These are phyloP conservation scores for Gnatocerus cornutus DNA, from an alignment of 2,888 invertebrate species.

Conservation along the genomic window DNA sequence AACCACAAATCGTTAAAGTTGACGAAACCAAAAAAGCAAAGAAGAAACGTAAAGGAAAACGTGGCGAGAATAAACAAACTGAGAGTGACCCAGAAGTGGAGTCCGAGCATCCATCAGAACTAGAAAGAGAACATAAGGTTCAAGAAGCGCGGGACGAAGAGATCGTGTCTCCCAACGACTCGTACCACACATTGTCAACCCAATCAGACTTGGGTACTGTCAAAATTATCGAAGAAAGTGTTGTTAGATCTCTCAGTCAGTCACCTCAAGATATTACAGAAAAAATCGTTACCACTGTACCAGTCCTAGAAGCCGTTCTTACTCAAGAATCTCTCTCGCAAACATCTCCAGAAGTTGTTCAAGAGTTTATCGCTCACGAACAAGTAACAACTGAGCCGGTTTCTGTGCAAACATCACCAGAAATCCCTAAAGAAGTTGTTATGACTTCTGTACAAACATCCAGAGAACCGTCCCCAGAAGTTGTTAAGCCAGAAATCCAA, in stretches of 20 bases:
- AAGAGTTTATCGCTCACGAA: constrained; percentile 65
- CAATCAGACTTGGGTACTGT: constrained; percentile 76
- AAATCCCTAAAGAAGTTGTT: constrained; percentile 67
- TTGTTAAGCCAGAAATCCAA: constrained; percentile 69
- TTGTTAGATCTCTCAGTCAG: constrained; percentile 75
- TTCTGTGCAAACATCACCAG: constrained; percentile 75
- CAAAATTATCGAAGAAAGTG: constrained; percentile 79
- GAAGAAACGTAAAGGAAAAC: constrained; percentile 67
- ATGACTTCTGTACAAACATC: constrained; percentile 76
- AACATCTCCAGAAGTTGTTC: constrained; percentile 74
- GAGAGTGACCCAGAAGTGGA: constrained; percentile 67
- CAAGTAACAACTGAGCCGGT: constrained; percentile 65
- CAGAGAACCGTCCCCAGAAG: constrained; percentile 59
- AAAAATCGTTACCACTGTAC: constrained; percentile 73
- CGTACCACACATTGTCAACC: constrained; percentile 76
- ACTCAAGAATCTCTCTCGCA: constrained; percentile 75
- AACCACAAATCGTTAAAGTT: constrained; percentile 54
- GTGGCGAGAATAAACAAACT: constrained; percentile 63
- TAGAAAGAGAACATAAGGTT: constrained; percentile 37
- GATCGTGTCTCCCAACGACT: constrained; percentile 74
- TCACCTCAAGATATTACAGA: constrained; percentile 73
- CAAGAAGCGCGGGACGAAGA: constrained; percentile 72
- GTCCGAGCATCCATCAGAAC: constrained; percentile 47
- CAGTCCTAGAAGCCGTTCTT: constrained; percentile 76
- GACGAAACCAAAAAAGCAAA: constrained; percentile 62